These are phyloP conservation scores for Adelosebastes latens DNA, from an alignment of 2,797 vertebrate genomes.

Conservation along the genomic window DNA sequence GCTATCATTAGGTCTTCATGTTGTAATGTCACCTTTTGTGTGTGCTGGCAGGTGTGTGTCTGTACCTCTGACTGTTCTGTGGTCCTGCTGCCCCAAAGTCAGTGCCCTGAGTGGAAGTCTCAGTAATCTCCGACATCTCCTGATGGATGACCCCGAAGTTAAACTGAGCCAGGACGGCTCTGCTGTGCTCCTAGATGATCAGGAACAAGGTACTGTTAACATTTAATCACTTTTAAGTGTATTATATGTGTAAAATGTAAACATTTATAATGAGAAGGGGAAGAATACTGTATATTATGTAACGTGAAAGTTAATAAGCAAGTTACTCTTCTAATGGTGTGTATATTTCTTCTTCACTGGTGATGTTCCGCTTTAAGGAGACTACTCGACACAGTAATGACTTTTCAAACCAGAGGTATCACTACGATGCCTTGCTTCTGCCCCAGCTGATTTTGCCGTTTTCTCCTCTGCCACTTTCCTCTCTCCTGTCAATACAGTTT, in stretches of 20 bases:
- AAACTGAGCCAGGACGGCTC: conserved; percentile 81
- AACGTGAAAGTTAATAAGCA: background rate
- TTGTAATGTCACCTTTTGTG: background rate
- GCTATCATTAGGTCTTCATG: background rate
- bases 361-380: background rate
- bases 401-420: background rate
- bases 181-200: conserved; percentile 74
- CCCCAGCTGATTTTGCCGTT: too few species aligned
- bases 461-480: too few species aligned
- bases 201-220: conserved; percentile 36
- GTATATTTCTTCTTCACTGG: background rate
- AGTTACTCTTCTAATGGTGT: background rate
- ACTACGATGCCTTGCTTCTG: background rate
- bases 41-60: conserved; percentile 64
- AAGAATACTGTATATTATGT: background rate
- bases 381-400: background rate
- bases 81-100: conserved; percentile 83
- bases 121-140: conserved; percentile 73
- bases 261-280: background rate
- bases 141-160: conserved; percentile 75
- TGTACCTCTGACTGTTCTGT: conserved; percentile 86
- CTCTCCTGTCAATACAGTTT: too few species aligned
- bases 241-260: background rate
- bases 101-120: conserved; percentile 81
- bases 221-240: background rate